phyloP scores from a whole-genome alignment of 2,113 vertebrate species.

The Ciconia stormi region DNA sequence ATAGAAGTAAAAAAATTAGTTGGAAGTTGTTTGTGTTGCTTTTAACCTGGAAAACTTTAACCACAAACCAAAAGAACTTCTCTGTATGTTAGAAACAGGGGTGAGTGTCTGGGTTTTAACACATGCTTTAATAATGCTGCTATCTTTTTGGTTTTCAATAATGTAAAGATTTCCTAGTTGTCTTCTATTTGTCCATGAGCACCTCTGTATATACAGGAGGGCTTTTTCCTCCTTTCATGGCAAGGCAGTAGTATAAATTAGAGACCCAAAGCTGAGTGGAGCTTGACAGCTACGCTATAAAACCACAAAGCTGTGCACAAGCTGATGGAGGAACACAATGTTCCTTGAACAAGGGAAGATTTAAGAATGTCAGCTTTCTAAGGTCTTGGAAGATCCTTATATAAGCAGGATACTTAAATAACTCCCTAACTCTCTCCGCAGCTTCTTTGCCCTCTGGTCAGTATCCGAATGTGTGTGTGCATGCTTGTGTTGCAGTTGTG shows the following conservation, averaged over 20 bases:
- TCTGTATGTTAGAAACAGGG: background rate
- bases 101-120: background rate
- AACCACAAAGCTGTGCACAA: background rate
- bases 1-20: background rate
- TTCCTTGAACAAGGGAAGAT: background rate
- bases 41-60: background rate
- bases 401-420: background rate
- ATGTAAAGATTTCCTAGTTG: background rate
- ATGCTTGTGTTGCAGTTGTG: fast-evolving
- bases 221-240: background rate
- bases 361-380: background rate
- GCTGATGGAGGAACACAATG: background rate
- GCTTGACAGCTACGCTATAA: background rate
- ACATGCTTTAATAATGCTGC: background rate
- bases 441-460: background rate
- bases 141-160: background rate
- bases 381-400: background rate
- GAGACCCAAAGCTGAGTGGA: background rate
- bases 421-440: background rate
- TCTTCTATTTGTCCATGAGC: background rate
- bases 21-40: background rate
- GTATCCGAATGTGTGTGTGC: fast-evolving
- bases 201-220: background rate
- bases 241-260: background rate
- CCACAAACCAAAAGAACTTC: background rate